Conservation (phyloP, 2,888 invertebrate genomes). For the Ophion obscuratus region DNA sequence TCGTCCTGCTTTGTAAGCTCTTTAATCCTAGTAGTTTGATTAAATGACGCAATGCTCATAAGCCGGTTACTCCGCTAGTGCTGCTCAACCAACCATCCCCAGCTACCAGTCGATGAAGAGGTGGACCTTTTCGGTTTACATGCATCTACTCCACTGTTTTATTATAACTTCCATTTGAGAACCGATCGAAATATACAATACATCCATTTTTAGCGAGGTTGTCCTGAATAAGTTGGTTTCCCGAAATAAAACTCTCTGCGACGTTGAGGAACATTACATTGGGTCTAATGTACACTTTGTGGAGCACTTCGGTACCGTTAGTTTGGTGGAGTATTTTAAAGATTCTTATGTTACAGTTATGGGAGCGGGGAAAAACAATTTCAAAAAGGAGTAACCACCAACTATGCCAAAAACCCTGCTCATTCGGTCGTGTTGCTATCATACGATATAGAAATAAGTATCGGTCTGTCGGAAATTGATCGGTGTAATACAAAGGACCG, state of each 20-base stretch:
- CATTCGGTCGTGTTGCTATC: neutral
- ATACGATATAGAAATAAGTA: constrained; percentile 15
- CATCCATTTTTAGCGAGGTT: neutral
- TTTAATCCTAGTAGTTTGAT: constrained; percentile 9
- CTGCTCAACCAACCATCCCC: constrained; percentile 28
- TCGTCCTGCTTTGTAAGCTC: constrained; percentile 13
- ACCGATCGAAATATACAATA: neutral
- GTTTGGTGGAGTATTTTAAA: neutral
- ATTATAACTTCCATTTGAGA: neutral
- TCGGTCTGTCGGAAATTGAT: constrained; percentile 52
- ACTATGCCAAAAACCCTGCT: neutral
- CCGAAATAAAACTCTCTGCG: neutral
- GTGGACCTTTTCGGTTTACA: neutral
- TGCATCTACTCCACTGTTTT: neutral
- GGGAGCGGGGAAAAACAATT: neutral
- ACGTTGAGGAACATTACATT: neutral
- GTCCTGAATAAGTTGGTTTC: neutral
- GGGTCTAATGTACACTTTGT: neutral
- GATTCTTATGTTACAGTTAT: neutral
- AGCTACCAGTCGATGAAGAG: neutral
- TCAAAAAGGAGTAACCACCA: neutral
- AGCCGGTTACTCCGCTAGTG: constrained; percentile 3
- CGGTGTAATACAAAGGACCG: constrained; percentile 76
- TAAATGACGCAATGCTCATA: constrained; percentile 4
- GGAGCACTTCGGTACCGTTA: too few species aligned